phyloP scores from a whole-genome alignment of 2,888 invertebrate species.

The Phlogophora meticulosa region DNA sequence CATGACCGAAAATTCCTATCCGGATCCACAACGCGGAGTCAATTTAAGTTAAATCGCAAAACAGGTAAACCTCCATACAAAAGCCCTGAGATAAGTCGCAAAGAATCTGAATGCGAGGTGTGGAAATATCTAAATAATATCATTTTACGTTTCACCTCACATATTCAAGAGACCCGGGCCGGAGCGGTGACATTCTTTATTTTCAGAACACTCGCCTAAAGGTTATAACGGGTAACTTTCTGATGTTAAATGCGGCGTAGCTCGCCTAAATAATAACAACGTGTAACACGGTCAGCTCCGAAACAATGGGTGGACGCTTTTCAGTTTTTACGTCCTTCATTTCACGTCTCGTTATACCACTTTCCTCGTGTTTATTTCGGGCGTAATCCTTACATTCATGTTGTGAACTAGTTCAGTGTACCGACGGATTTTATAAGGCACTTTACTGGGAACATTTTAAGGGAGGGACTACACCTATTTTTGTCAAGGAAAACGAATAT shows the following conservation, averaged over 20 bases:
- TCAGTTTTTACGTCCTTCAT: slow-evolving; percentile 56
- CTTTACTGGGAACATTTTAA: slow-evolving; percentile 29
- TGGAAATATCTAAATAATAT: slow-evolving; percentile 74
- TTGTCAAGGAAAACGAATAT: background rate
- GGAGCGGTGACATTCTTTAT: slow-evolving; percentile 70
- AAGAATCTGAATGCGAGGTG: slow-evolving; percentile 70
- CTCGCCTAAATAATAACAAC: slow-evolving; percentile 64
- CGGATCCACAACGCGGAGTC: slow-evolving; percentile 45
- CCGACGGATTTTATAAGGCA: slow-evolving; percentile 32
- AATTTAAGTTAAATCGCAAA: slow-evolving; percentile 62
- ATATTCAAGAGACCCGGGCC: slow-evolving; percentile 61
- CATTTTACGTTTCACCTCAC: slow-evolving; percentile 73
- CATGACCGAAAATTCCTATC: slow-evolving; percentile 20
- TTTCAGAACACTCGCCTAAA: slow-evolving; percentile 63
- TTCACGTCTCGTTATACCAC: slow-evolving; percentile 46
- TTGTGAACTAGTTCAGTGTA: slow-evolving; percentile 33
- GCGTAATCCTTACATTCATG: slow-evolving; percentile 26
- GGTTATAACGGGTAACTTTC: slow-evolving; percentile 58
- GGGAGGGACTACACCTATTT: slow-evolving; percentile 1
- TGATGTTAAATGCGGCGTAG: slow-evolving; percentile 61
- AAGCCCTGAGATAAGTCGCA: slow-evolving; percentile 66
- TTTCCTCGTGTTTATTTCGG: slow-evolving; percentile 50
- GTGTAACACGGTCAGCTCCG: slow-evolving; percentile 47
- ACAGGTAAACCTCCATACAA: slow-evolving; percentile 59
- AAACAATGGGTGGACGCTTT: slow-evolving; percentile 53